Evolutionary conservation across 1,140 invertebrate genomes (phyloP).

Genomic region (Antheraea mylitta): DNA sequence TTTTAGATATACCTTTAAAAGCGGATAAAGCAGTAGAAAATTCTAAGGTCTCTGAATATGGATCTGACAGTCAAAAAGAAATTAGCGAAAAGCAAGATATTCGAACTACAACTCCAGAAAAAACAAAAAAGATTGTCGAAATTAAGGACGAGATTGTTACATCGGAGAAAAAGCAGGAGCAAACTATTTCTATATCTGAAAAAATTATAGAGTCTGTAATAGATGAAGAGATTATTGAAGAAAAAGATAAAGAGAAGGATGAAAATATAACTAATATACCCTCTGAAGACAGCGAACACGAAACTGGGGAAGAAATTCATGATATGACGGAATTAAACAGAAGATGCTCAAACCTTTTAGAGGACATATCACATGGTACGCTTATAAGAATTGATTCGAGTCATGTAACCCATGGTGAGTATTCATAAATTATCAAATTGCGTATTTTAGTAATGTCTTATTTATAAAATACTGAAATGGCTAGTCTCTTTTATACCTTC

Average conservation of each 20-base stretch:
- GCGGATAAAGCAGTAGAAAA: background rate
- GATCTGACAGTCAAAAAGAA: background rate
- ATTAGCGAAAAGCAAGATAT: background rate
- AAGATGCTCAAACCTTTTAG: constrained; percentile 74
- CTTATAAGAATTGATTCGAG: constrained; percentile 74
- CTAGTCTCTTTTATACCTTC: too few species aligned
- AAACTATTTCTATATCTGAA: constrained; percentile 15
- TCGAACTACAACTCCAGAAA: background rate
- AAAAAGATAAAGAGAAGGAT: constrained; percentile 42
- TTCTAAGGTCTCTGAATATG: background rate
- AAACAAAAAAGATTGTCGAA: too few species aligned
- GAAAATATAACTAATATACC: constrained; percentile 14
- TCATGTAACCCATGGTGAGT: constrained; percentile 71
- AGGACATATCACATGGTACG: constrained; percentile 75
- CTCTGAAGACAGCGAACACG: constrained; percentile 15
- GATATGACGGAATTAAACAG: constrained; percentile 74
- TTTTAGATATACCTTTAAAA: background rate
- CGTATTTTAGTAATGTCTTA: too few species aligned
- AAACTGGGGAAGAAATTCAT: constrained; percentile 52
- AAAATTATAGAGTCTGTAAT: constrained; percentile 13
- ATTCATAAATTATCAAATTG: too few species aligned
- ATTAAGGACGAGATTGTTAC: background rate
- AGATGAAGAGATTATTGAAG: constrained; percentile 20
- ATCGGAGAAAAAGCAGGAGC: background rate
- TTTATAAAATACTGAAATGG: too few species aligned